A percentile compares a stretch with the other conserved stretches of the same genome.
These are phyloP conservation scores for Fukomys damarensis DNA, from an alignment of 2,113 vertebrate species.

Conservation along the genomic window DNA sequence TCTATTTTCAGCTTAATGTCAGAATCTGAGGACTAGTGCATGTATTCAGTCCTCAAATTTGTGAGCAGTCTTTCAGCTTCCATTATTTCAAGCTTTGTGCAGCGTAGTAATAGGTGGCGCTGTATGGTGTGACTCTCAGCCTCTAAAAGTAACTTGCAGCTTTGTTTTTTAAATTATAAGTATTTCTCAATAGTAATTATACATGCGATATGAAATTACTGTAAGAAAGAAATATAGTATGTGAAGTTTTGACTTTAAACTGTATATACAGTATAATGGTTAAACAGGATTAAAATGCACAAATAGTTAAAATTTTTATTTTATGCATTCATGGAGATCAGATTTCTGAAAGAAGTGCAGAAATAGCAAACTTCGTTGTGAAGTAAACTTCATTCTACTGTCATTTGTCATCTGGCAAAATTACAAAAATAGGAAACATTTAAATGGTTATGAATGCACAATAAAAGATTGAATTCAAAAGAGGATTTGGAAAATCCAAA, in stretches of 20 bases:
- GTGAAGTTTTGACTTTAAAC: neutral
- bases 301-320: slow-evolving; percentile 39
- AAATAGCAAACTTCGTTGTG: slow-evolving; percentile 49
- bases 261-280: neutral
- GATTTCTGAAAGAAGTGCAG: neutral
- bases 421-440: slow-evolving; percentile 24
- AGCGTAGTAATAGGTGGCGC: neutral
- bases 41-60: neutral
- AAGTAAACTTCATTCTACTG: neutral
- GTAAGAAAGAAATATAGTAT: neutral
- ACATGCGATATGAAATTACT: neutral
- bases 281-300: neutral
- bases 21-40: neutral
- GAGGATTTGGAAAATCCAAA: slow-evolving; percentile 63
- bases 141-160: neutral
- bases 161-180: neutral
- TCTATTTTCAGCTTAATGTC: neutral
- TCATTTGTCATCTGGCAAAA: slow-evolving; percentile 28
- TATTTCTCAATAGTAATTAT: neutral
- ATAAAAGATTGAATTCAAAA: slow-evolving; percentile 50
- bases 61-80: neutral
- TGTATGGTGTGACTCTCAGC: neutral
- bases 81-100: neutral
- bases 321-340: neutral
- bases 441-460: slow-evolving; percentile 43